Evolutionary conservation across 2,113 vertebrate genomes (phyloP), one percentile per base, ranked within the genome.

Genomic region (Oreamnos americanus): DNA sequence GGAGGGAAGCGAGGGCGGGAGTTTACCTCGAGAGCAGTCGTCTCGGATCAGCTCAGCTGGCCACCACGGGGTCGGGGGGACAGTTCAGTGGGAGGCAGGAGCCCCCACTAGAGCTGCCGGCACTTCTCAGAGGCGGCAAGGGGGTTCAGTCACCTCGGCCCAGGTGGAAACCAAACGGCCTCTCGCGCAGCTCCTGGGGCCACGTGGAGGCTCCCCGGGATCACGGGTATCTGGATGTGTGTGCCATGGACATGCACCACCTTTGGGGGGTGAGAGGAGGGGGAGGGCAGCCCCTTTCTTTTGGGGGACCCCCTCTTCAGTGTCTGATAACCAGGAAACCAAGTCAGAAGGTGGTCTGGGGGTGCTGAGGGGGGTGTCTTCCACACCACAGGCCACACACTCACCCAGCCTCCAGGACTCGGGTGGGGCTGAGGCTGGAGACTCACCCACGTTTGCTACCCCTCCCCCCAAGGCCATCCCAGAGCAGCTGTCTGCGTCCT

Each of bases 391-490:
- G 84, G 74, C 49, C 39, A 30, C 67, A 47, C 45, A 11, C 33
- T 7, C 14, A 15, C 5, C 45, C 19, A 2, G 36, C 21, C 5
- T 11, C 78, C n/a, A 13, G 45, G 45, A 55, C 39, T 53, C 67
- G 33, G 9, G 15, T 7, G 60, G 14, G n/a, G 58, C 47, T 6
- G 5, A 28, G 4, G 19, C 91, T 74, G 43, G 67, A 79, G 33
- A 79, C 28, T 4, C 3, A 16, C 21, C 6, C 57, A 6, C 1
- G 16, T 33, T 10, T 4, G 7, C 3, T 0, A 0, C 55, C 3
- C 8, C 45, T 1, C 0, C 26, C 23, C 26, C 1, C 33, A 0
- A 2, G 43, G 17, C 36, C 17, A 2, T 30, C 45, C 76, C 62
- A 33, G 17, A 57, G 71, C 26, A 62, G 67, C 47, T 47, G 10